phyloP scores from a whole-genome alignment of 2,113 vertebrate species.

The Raphicerus campestris region DNA sequence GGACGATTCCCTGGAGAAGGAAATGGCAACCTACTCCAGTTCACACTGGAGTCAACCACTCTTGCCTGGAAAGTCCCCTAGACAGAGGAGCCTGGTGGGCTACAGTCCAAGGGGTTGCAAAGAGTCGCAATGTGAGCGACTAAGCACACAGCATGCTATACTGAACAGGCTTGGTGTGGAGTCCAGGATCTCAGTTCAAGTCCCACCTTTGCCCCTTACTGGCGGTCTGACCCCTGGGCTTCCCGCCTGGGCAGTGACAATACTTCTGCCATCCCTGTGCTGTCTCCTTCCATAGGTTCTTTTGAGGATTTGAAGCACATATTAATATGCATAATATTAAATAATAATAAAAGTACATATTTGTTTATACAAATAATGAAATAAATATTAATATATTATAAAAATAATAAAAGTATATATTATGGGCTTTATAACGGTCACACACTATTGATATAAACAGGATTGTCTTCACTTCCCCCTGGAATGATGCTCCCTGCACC shows the following conservation, averaged over 20 bases:
- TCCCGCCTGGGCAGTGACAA: not conserved
- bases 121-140: rapidly evolving
- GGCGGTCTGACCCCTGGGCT: not conserved
- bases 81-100: not conserved
- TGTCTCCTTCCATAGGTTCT: not conserved
- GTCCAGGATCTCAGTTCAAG: not conserved
- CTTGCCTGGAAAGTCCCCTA: not conserved
- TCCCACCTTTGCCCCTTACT: not conserved
- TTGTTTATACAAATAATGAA: not conserved
- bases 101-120: not conserved
- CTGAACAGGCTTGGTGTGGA: not conserved
- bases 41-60: not conserved
- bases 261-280: not conserved
- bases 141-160: not conserved
- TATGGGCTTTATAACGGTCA: not conserved
- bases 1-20: not conserved
- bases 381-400: not conserved
- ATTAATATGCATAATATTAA: not conserved
- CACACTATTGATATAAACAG: not conserved
- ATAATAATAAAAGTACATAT: not conserved
- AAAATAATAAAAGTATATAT: not conserved
- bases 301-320: not conserved
- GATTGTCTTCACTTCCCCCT: not conserved
- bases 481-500: not conserved
- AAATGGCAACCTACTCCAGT: not conserved